Evolutionary conservation across 2,888 invertebrate genomes (phyloP), one percentile per base, ranked within the genome.

Genomic region (Bugulina stolonifera): DNA sequence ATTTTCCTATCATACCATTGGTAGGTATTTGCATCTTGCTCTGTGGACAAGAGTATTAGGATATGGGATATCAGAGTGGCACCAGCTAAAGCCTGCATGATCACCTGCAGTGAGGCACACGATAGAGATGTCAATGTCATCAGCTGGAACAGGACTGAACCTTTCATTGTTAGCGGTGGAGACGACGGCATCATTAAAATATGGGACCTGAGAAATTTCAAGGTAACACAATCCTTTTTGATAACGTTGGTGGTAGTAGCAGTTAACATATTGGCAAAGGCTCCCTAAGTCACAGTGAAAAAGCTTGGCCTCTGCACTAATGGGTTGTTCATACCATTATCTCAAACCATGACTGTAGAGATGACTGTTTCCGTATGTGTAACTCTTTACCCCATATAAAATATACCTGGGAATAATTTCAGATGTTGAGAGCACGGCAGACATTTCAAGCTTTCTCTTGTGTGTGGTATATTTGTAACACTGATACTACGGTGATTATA

Each of bases 121-220:
- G 88, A 90, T 74, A 89, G 89, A 78, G 99, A 99, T 84, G 89
- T 99, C 1, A 99, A 99, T 87, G 99, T 99, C 0, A 93, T 99
- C 79, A 91, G 92, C 77, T 99, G 99, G 99, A 99, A 98, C 84
- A 88, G 86, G 73, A 90, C 89, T 78, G 96, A 97, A 81, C 83
- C 86, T 1, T 92, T 95, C 79, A 91, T 96, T 78, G 90, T 91
- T 14, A 94, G 94, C 79, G 95, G 99, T 73, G 97, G 98, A 5
- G 99, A 99, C 85, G 99, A 99, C 86, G 96, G 95, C 1, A 89
- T 91, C 72, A 86, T 99, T 35, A 92, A 93, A 82, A 89, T 99
- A 72, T 99, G 99, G 99, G 98, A 99, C 84, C 87, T 99, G 74
- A 88, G 98, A 73, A 79, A 78, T 70, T 80, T 83, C 71, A 77